A percentile compares a stretch with the other conserved stretches of the same genome.
These are phyloP conservation scores for Lampris incognitus DNA, from an alignment of 2,113 vertebrate species.

Conservation along the genomic window DNA sequence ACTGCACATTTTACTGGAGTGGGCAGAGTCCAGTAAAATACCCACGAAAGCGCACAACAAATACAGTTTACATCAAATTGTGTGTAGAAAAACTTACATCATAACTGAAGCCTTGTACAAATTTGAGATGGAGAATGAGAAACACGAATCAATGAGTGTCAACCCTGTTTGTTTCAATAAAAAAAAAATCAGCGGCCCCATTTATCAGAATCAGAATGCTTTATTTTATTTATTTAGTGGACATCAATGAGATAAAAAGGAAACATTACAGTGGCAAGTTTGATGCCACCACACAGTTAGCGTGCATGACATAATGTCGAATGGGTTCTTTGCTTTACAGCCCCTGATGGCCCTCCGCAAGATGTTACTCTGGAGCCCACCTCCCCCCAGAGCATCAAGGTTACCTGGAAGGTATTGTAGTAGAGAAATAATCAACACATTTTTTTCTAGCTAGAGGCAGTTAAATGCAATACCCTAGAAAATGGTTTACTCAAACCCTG, in stretches of 20 bases:
- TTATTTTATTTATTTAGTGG: slow-evolving; percentile 57
- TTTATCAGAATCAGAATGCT: too few relatives aligned
- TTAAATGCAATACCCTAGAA: not conserved
- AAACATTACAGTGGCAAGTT: not conserved
- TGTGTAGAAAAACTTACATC: slow-evolving; percentile 38
- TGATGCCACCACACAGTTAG: not conserved
- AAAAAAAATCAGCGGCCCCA: too few relatives aligned
- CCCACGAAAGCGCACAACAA: slow-evolving; percentile 52
- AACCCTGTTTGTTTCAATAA: too few relatives aligned
- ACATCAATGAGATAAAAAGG: not conserved
- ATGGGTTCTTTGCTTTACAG: slow-evolving; percentile 77
- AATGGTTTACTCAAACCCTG: too few relatives aligned
- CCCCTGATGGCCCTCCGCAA: slow-evolving; percentile 96
- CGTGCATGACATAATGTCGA: slow-evolving; percentile 23
- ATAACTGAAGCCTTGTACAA: not conserved
- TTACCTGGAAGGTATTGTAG: slow-evolving; percentile 94
- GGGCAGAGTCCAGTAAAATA: too few relatives aligned
- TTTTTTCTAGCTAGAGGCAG: not conserved
- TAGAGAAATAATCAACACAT: not conserved
- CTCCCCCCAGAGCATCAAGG: slow-evolving; percentile 97
- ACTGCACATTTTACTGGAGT: slow-evolving; percentile 36
- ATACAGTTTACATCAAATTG: slow-evolving; percentile 45
- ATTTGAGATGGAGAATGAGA: not conserved
- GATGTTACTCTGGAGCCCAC: slow-evolving; percentile 94
- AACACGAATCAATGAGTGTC: too few relatives aligned